A percentile compares a stretch with the other conserved stretches of the same genome.
phyloP scores from a whole-genome alignment of 2,888 invertebrate species.

The Plebejus melissa region DNA sequence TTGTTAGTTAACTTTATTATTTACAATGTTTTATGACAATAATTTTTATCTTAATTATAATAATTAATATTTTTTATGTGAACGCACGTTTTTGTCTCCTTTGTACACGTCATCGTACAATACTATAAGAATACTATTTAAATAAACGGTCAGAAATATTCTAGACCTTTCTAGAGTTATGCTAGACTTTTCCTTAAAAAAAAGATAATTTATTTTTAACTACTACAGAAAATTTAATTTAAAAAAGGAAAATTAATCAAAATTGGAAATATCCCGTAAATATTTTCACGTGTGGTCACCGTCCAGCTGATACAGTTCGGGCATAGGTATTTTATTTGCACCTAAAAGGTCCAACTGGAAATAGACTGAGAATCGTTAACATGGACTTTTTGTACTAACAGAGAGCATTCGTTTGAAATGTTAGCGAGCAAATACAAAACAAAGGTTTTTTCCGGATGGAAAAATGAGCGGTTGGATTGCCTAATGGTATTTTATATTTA shows the following conservation, averaged over 20 bases:
- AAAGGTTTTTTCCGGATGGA: neutral
- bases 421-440: constrained; percentile 9
- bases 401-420: constrained; percentile 1
- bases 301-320: constrained; percentile 9
- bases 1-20: constrained; percentile 16
- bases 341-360: constrained; percentile 22
- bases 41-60: neutral
- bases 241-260: neutral
- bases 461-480: neutral
- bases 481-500: neutral
- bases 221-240: neutral
- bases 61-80: neutral
- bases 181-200: neutral
- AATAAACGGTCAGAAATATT: too few relatives aligned
- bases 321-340: constrained; percentile 17
- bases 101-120: neutral
- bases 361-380: constrained; percentile 21
- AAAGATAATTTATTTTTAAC: too few relatives aligned
- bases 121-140: too few relatives aligned
- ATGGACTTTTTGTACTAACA: constrained; percentile 2
- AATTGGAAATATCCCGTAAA: neutral
- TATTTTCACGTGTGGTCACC: neutral
- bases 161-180: too few relatives aligned
- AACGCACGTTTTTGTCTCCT: neutral
- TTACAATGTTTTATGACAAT: constrained; percentile 14